A percentile compares a stretch with the other conserved stretches of the same genome.
Conservation (phyloP, 2,113 vertebrate genomes). For the Ailurus styani region DNA sequence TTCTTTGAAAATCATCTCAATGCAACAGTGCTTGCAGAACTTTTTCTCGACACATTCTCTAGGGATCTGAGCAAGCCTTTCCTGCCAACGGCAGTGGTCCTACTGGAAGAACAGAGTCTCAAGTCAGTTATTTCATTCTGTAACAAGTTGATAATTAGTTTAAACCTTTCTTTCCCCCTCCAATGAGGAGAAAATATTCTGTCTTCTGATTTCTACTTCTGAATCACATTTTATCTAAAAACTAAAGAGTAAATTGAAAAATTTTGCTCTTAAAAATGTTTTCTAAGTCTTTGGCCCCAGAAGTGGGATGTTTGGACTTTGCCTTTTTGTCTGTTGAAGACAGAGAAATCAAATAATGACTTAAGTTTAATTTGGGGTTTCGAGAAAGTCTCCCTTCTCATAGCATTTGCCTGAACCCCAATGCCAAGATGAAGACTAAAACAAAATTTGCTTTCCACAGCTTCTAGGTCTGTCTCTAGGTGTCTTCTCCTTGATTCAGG, state of each 20-base stretch:
- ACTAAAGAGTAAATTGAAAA: conserved; percentile 3
- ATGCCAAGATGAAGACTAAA: not conserved
- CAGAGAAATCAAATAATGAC: not conserved
- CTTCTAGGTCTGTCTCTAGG: not conserved
- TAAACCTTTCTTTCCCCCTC: conserved; percentile 5
- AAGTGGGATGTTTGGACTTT: not conserved
- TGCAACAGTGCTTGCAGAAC: conserved; percentile 50
- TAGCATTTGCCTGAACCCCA: not conserved
- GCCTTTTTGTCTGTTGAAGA: not conserved
- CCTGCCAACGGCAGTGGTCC: not conserved
- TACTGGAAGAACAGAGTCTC: conserved; percentile 41
- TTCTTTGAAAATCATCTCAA: conserved; percentile 63
- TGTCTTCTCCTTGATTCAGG: not conserved
- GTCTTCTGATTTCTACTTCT: conserved; percentile 30
- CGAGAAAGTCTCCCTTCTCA: not conserved
- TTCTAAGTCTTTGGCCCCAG: not conserved
- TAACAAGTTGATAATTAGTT: conserved; percentile 45
- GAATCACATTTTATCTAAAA: conserved; percentile 44
- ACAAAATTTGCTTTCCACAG: not conserved
- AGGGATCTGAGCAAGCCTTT: conserved; percentile 28
- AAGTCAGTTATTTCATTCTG: conserved; percentile 41
- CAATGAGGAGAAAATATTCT: not conserved
- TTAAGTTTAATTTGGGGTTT: not conserved
- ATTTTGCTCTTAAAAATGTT: not conserved
- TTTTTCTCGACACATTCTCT: conserved; percentile 57